These are phyloP conservation scores for Synchiropus splendidus DNA, from an alignment of 2,113 vertebrate genomes.

Conservation along the genomic window DNA sequence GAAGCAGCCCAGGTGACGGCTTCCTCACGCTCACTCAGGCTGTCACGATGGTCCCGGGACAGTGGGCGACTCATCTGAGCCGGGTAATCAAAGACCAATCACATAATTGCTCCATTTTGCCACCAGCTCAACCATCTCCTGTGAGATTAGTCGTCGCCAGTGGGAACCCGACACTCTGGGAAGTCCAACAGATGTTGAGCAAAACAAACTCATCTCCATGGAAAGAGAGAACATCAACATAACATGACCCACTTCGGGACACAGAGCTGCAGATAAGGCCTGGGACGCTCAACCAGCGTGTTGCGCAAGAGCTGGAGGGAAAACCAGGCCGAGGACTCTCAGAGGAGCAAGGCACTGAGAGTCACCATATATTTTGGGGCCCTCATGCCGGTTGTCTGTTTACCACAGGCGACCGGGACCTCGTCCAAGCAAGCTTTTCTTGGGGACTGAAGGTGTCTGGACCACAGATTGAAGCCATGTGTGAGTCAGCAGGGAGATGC, in stretches of 20 bases:
- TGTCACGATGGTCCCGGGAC: slow-evolving; percentile 45
- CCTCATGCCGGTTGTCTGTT: too few relatives aligned
- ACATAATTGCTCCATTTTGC: slow-evolving; percentile 66
- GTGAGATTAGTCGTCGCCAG: slow-evolving; percentile 51
- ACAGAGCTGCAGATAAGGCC: neutral
- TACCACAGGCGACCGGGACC: too few relatives aligned
- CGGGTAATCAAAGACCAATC: slow-evolving; percentile 69
- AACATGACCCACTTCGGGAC: slow-evolving; percentile 51
- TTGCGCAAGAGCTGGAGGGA: too few relatives aligned
- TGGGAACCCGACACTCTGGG: slow-evolving; percentile 63
- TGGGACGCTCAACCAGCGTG: too few relatives aligned
- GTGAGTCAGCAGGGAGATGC: too few relatives aligned
- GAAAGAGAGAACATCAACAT: slow-evolving; percentile 38
- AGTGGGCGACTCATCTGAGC: slow-evolving; percentile 53
- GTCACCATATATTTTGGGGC: too few relatives aligned
- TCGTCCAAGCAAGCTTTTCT: neutral
- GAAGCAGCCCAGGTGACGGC: neutral
- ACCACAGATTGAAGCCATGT: neutral
- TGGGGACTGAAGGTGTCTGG: neutral
- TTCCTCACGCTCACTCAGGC: slow-evolving; percentile 6
- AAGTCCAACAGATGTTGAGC: slow-evolving; percentile 66
- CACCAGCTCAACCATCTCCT: slow-evolving; percentile 60
- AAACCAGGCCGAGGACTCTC: too few relatives aligned
- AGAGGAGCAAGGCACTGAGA: too few relatives aligned
- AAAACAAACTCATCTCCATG: slow-evolving; percentile 46